phyloP scores from a whole-genome alignment of 2,888 invertebrate genomes.

The Ormyrus nitidulus region DNA sequence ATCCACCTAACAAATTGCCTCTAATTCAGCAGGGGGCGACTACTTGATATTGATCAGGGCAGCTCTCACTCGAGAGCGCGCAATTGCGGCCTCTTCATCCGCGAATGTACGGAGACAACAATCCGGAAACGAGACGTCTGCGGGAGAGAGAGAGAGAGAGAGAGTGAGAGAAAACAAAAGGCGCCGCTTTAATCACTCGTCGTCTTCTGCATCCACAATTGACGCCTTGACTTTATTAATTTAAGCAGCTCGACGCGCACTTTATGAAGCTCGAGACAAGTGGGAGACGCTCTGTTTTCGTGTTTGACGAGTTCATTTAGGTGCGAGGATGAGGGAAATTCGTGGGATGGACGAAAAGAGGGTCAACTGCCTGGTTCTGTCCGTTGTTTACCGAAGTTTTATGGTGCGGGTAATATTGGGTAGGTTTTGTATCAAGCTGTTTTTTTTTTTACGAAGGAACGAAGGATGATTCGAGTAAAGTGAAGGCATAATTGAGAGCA shows the following conservation, averaged over 20 bases:
- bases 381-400: too few relatives aligned
- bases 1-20: slow-evolving; percentile 43
- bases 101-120: neutral
- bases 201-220: neutral
- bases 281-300: too few relatives aligned
- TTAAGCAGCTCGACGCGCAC: neutral
- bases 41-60: slow-evolving; percentile 9
- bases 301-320: too few relatives aligned
- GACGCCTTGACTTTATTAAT: neutral
- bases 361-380: too few relatives aligned
- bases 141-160: neutral
- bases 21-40: slow-evolving; percentile 36
- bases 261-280: too few relatives aligned
- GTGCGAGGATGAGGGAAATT: too few relatives aligned
- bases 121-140: slow-evolving; percentile 23
- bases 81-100: slow-evolving; percentile 12
- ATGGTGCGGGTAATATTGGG: too few relatives aligned
- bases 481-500: too few relatives aligned
- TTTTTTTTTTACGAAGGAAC: neutral
- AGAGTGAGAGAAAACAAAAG: neutral
- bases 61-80: neutral
- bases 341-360: too few relatives aligned
- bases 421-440: slow-evolving; percentile 1
- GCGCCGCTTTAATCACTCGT: neutral
- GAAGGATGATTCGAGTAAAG: too few relatives aligned